These are phyloP conservation scores for Phoenicopterus ruber DNA, from an alignment of 2,113 vertebrate species.

Conservation along the genomic window DNA sequence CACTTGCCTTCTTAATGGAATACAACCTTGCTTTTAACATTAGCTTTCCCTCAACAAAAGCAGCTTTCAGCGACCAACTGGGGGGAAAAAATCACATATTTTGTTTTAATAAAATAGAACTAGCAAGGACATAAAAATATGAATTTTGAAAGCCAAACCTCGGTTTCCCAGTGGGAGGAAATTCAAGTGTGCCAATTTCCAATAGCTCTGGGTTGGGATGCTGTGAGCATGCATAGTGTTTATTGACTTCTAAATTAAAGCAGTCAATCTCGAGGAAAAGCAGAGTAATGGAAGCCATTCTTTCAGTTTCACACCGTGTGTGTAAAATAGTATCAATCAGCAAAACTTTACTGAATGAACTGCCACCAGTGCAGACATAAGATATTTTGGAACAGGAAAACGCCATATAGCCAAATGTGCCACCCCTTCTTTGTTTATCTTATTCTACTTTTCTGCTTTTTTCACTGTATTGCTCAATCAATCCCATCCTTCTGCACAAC, in stretches of 20 bases:
- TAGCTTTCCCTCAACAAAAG: neutral
- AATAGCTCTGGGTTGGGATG: slow-evolving; percentile 33
- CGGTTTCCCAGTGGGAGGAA: slow-evolving; percentile 7
- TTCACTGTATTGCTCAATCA: neutral
- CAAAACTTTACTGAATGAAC: neutral
- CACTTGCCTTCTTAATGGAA: neutral
- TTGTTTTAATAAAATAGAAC: slow-evolving; percentile 30
- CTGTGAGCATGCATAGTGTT: slow-evolving; percentile 48
- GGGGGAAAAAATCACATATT: neutral
- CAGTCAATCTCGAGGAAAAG: slow-evolving; percentile 43
- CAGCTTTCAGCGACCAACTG: neutral
- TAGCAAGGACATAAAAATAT: slow-evolving; percentile 22
- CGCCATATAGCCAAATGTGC: neutral
- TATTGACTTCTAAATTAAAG: slow-evolving; percentile 63
- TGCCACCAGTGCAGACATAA: neutral
- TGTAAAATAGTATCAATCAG: slow-evolving; percentile 19
- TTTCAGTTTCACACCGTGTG: neutral
- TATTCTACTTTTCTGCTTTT: neutral
- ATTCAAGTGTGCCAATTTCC: slow-evolving; percentile 40
- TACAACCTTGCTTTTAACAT: neutral
- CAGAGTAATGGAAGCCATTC: neutral
- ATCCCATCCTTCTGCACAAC: neutral
- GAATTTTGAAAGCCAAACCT: slow-evolving; percentile 36
- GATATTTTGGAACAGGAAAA: neutral
- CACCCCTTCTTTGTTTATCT: neutral